A percentile compares a stretch with the other conserved stretches of the same genome.
phyloP scores from a whole-genome alignment of 1,140 invertebrate genomes.

The Plectrocnemia conspersa region DNA sequence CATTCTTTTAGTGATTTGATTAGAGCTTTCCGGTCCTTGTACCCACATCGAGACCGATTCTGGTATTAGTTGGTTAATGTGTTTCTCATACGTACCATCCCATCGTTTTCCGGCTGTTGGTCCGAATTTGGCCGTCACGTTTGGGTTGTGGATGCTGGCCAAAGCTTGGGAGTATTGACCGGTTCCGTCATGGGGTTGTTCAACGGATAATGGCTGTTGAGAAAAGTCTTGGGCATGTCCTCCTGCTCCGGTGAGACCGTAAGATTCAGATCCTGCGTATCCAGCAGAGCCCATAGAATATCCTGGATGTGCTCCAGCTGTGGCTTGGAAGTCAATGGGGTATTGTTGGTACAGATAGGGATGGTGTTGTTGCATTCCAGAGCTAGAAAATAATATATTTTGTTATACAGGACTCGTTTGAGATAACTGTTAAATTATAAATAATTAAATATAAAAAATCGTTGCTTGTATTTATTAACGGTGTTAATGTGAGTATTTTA shows the following conservation, averaged over 20 bases:
- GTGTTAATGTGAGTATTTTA: no score
- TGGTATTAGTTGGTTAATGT: no score
- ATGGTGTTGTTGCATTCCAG: slow-evolving; percentile 47
- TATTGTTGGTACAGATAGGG: slow-evolving; percentile 52
- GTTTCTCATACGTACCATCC: slow-evolving; percentile 45
- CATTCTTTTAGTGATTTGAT: no score
- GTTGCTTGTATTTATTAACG: no score
- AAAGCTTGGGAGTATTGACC: slow-evolving; percentile 51
- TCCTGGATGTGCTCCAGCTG: slow-evolving; percentile 43
- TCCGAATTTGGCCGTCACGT: slow-evolving; percentile 37
- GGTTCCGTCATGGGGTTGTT: slow-evolving; percentile 41
- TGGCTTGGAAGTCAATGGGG: slow-evolving; percentile 50
- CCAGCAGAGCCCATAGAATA: slow-evolving; percentile 43
- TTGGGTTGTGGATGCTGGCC: slow-evolving; percentile 42
- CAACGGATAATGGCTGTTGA: slow-evolving; percentile 20
- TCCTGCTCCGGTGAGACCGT: slow-evolving; percentile 42
- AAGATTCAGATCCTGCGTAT: slow-evolving; percentile 47
- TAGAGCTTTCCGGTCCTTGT: not conserved
- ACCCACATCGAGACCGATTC: not conserved
- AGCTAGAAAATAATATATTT: slow-evolving; percentile 39
- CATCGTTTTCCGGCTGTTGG: slow-evolving; percentile 47
- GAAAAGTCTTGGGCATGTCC: slow-evolving; percentile 44
- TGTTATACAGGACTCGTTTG: slow-evolving; percentile 1
- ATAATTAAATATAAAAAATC: not conserved
- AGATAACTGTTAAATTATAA: not conserved